These are phyloP conservation scores for Entomyzon cyanotis DNA, from an alignment of 2,113 vertebrate species.

Conservation along the genomic window DNA sequence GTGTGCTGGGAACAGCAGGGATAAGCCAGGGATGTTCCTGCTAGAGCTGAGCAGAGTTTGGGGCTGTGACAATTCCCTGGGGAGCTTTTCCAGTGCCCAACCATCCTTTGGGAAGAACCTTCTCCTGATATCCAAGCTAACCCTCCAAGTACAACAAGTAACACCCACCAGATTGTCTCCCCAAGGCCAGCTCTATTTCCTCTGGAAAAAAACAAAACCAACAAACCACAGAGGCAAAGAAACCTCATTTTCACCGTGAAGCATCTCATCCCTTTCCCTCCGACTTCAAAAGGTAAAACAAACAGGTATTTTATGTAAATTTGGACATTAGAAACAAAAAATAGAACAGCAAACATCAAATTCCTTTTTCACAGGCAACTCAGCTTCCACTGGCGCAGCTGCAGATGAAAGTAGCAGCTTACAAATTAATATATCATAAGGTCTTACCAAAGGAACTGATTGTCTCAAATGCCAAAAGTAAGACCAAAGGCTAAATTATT, in stretches of 20 bases:
- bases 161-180: neutral
- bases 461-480: slow-evolving; percentile 27
- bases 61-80: neutral
- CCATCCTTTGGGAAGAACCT: neutral
- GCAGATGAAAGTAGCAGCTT: slow-evolving; percentile 54
- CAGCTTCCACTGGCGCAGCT: neutral
- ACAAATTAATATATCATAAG: slow-evolving; percentile 56
- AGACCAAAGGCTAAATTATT: slow-evolving; percentile 51
- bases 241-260: neutral
- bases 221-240: neutral
- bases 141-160: neutral
- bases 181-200: neutral
- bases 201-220: neutral
- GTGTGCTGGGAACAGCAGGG: neutral
- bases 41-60: neutral
- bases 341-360: slow-evolving; percentile 36
- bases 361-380: slow-evolving; percentile 19
- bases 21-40: neutral
- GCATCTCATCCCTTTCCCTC: neutral
- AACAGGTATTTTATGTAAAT: slow-evolving; percentile 57
- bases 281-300: slow-evolving; percentile 24
- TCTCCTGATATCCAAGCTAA: neutral
- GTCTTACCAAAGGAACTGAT: neutral
- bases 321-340: slow-evolving; percentile 41
- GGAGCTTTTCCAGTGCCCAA: neutral